Evolutionary conservation across 1,140 invertebrate genomes (phyloP), one percentile per base, ranked within the genome.

Genomic region (Limonius californicus): DNA sequence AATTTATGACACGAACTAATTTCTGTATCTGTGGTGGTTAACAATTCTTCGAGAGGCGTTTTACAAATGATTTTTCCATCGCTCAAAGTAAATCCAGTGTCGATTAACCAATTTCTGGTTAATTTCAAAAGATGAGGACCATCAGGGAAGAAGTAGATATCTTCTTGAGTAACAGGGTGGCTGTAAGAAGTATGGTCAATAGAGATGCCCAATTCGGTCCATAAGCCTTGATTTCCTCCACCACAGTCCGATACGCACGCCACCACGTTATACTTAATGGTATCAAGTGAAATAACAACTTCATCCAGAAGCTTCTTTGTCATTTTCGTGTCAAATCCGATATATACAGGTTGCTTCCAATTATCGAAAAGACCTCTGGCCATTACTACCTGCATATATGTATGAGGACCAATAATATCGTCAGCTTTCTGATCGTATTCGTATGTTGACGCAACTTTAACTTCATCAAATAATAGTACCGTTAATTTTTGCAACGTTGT

Each of bases 381-480:
- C 57, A 77, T 70, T 9, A 72, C 57, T n/a, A 71, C 68, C 62
- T 77, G 72, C 67, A 76, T 69, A 21, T 70, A 57, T 39, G 27
- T 53, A 57, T 74, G 62, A 18, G 72, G 66, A 19, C 74, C 74
- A n/a, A 78, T 21, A 14, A 78, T 60, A 69, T 74, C 61, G 27
- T 74, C 72, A 47, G 66, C 61, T 18, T 65, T 54, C 27, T 65
- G 53, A 39, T 76, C 66, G 63, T 76, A 77, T 62, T 77, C 73
- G 20, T 72, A 72, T 2, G 58, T 50, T 57, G 54, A 55, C 16
- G 63, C 54, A 0, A 74, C 54, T 68, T 73, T 71, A 50, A 76
- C 64, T 68, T 76, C 65, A 47, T 69, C 68, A 45, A 69, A 74
- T n/a, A 61, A 50, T 32, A 77, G 19, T 16, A 77, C 67, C n/a